Percentiles rank a stretch among this genome's conserved stretches.
Conservation (phyloP, 2,797 vertebrate genomes). For the Falco cherrug region DNA sequence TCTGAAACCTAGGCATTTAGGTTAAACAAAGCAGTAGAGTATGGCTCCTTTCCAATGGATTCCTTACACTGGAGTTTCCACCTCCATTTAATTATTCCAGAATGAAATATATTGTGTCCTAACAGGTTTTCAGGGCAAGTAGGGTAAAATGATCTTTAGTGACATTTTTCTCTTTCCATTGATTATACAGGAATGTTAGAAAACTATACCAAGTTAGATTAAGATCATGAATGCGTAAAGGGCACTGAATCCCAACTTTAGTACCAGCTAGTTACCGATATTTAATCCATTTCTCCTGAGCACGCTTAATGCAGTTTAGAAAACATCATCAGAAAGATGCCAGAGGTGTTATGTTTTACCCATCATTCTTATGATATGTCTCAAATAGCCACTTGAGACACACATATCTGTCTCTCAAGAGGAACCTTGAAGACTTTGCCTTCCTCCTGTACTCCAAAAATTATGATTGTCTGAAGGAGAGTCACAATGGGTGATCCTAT, state of each 20-base stretch:
- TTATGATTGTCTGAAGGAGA: neutral
- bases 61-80: neutral
- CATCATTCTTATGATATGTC: neutral
- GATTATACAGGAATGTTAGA: neutral
- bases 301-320: neutral
- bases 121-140: neutral
- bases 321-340: neutral
- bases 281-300: neutral
- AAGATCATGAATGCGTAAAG: neutral
- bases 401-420: neutral
- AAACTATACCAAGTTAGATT: neutral
- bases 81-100: neutral
- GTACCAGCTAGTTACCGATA: neutral
- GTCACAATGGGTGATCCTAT: neutral
- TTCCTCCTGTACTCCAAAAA: neutral
- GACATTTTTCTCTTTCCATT: neutral
- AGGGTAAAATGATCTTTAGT: neutral
- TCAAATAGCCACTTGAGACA: neutral
- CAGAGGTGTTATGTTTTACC: neutral
- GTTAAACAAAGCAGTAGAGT: neutral
- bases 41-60: neutral
- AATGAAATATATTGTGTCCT: neutral
- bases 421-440: neutral
- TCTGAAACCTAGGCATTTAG: neutral
- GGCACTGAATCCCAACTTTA: neutral